phyloP scores from a whole-genome alignment of 1,140 invertebrate species.

The Druon quercuslanigerum region DNA sequence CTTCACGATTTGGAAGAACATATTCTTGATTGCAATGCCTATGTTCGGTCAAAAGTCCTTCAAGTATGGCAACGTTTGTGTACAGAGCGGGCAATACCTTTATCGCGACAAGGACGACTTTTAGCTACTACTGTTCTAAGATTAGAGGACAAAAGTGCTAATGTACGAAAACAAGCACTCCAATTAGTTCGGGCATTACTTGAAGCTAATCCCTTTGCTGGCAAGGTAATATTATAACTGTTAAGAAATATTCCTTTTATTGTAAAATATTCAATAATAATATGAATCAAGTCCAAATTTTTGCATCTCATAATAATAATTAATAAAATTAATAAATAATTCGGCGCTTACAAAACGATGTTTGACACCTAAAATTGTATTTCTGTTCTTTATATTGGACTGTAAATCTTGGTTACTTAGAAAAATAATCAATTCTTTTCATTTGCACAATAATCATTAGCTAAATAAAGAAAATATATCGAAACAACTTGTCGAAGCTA shows the following conservation, averaged over 20 bases:
- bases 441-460: conserved; percentile 53
- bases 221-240: conserved; percentile 71
- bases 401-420: background rate
- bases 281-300: too few relatives aligned
- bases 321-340: too few relatives aligned
- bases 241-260: background rate
- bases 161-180: conserved; percentile 87
- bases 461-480: conserved; percentile 78
- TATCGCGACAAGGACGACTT: conserved; percentile 80
- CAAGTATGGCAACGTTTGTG: conserved; percentile 86
- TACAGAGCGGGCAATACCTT: conserved; percentile 83
- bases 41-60: conserved; percentile 87
- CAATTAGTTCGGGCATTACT: conserved; percentile 85
- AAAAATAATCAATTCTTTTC: background rate
- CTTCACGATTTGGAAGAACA: conserved; percentile 87
- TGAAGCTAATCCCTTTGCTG: conserved; percentile 86
- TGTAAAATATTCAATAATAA: background rate
- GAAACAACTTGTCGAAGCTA: conserved; percentile 77
- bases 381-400: too few relatives aligned
- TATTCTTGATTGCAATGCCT: conserved; percentile 87
- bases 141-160: conserved; percentile 85
- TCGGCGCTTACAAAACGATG: too few relatives aligned
- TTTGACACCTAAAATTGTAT: too few relatives aligned
- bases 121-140: conserved; percentile 81
- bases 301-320: too few relatives aligned